Conservation (phyloP, 2,888 invertebrate species). For the Heliconius charithonia region DNA sequence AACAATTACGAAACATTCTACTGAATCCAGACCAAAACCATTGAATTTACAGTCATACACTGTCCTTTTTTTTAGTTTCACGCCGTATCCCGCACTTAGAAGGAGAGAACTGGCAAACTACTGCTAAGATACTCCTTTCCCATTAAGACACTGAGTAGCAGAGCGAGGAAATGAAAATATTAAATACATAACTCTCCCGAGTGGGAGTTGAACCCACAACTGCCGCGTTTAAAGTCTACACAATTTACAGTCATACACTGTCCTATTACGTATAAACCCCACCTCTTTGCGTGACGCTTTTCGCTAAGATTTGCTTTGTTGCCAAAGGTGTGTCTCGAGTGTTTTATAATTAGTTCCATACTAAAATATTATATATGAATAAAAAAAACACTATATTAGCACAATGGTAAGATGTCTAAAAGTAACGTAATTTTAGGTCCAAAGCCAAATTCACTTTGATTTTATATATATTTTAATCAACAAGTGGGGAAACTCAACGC, state of each 20-base stretch:
- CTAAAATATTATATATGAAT: neutral
- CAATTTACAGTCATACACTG: too few relatives aligned
- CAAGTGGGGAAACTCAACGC: too few relatives aligned
- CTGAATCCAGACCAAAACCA: neutral
- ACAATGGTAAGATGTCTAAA: neutral
- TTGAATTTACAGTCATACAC: too few relatives aligned
- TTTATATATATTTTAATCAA: neutral
- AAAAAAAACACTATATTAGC: neutral
- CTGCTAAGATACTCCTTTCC: too few relatives aligned
- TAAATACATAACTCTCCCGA: too few relatives aligned
- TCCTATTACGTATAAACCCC: constrained; percentile 9
- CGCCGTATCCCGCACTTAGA: too few relatives aligned
- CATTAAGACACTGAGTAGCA: too few relatives aligned
- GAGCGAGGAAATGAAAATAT: too few relatives aligned
- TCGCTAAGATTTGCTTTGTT: neutral
- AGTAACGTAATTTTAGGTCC: neutral
- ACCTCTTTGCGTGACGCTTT: neutral
- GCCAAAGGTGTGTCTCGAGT: constrained; percentile 14
- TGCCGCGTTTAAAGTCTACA: too few relatives aligned
- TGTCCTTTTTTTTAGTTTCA: too few relatives aligned
- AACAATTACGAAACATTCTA: neutral
- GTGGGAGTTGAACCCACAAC: too few relatives aligned
- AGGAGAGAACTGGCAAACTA: too few relatives aligned
- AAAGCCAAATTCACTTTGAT: neutral
- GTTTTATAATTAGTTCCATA: neutral